phyloP scores from a whole-genome alignment of 1,140 invertebrate species.

The Zaprionus ornatus region DNA sequence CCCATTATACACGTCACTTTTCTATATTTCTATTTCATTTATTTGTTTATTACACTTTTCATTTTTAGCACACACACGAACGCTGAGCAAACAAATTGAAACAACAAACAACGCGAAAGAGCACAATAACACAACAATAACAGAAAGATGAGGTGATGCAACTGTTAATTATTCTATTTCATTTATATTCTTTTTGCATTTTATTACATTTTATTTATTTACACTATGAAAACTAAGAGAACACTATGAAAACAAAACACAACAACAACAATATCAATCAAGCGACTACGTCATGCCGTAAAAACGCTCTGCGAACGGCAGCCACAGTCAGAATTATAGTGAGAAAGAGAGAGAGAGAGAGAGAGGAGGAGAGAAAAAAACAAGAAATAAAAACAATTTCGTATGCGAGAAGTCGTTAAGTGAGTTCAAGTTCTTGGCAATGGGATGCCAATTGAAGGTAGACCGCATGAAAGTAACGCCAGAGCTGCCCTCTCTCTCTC shows the following conservation, averaged over 20 bases:
- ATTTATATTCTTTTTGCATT: conserved; percentile 1
- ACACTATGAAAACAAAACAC: conserved; percentile 5
- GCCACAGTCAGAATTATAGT: conserved; percentile 8
- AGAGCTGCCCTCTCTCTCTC: conserved; percentile 33
- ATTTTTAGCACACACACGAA: conserved; percentile 25
- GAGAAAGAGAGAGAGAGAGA: conserved; percentile 22
- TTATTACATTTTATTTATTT: conserved; percentile 11
- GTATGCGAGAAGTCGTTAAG: conserved; percentile 38
- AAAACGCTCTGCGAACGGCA: conserved; percentile 15
- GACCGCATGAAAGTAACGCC: conserved; percentile 54
- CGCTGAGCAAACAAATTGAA: conserved; percentile 10
- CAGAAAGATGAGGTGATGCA: conserved; percentile 42
- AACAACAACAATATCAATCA: conserved; percentile 37
- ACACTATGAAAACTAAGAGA: conserved; percentile 5
- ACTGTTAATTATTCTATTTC: conserved; percentile 27
- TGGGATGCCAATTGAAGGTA: conserved; percentile 50
- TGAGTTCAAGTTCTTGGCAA: conserved; percentile 76
- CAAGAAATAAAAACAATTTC: conserved; percentile 37
- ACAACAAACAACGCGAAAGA: conserved; percentile 6
- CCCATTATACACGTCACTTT: not conserved
- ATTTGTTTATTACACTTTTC: conserved; percentile 18
- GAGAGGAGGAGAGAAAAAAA: conserved; percentile 14
- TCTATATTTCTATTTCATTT: conserved; percentile 2
- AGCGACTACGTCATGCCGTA: conserved; percentile 65
- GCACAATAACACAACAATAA: conserved; percentile 22